Base-by-base conservation (phyloP, 2,888 invertebrate genomes). In the Mythimna ferrago region DNA sequence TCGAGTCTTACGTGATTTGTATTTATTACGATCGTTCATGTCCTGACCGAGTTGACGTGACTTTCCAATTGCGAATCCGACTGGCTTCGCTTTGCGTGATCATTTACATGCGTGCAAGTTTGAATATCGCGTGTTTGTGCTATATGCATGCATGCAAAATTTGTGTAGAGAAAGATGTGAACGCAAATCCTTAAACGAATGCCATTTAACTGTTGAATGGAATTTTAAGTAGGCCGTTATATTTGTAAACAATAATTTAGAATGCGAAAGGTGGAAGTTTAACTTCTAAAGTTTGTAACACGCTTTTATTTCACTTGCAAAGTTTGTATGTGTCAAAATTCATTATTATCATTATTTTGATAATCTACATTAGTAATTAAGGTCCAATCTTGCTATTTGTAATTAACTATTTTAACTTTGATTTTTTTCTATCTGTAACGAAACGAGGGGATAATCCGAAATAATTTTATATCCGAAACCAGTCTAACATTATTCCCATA, bases 41-140 rank as follows among this genome's bases (percentile, higher is more conserved):
- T 80, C 60, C 71, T 74, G 76, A 66, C 73, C 69, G 74, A 84
- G 66, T 84, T 82, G 76, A 78, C 80, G 80, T 86, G 80, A 82
- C 80, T 66, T 76, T 76, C 66, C 71, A 76, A 44, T 73, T 66
- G 71, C 74, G 67, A 78, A 76, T 77, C 65, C 66, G 48, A 77
- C 73, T 68, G 62, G 38, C 67, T 68, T 62, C 41, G 64, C 41
- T 60, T 85, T 19, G 81, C 81, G 80, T 85, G 82, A 67, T 61
- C 54, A 35, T 77, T 76, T 61, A 69, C 71, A 77, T 56, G 78
- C 69, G 73, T 73, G 77, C 66, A 56, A 60, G 72, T 65, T 70
- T 48, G 54, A 60, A 73, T 21, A 68, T 85, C 66, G 86, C 82
- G 75, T 86, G 77, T 56, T 61, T 53, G n/a, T 53, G n/a, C 73